Conservation (phyloP, 2,888 invertebrate genomes). For the Theretra japonica region DNA sequence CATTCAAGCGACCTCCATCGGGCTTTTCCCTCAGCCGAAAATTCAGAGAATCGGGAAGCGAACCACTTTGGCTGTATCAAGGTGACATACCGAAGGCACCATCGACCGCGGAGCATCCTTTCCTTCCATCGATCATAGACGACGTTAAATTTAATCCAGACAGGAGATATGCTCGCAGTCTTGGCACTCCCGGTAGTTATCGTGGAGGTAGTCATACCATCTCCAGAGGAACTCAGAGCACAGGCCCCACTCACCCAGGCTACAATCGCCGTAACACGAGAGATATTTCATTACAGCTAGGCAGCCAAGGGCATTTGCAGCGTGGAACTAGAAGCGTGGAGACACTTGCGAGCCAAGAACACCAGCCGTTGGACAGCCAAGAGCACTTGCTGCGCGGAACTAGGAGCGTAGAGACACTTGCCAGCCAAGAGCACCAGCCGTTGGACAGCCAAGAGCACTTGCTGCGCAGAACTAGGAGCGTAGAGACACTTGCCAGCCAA, state of each 20-base stretch:
- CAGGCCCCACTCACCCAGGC: conserved; percentile 58
- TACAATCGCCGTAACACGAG: conserved; percentile 59
- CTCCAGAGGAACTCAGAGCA: conserved; percentile 48
- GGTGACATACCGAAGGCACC: conserved; percentile 35
- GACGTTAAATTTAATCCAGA: conserved; percentile 36
- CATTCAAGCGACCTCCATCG: conserved; percentile 45
- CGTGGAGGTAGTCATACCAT: conserved; percentile 47
- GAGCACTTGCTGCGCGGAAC: neutral
- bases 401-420: conserved; percentile 18
- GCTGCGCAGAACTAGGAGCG: neutral
- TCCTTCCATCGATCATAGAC: conserved; percentile 38
- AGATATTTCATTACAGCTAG: neutral
- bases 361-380: conserved; percentile 27
- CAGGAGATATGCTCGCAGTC: conserved; percentile 38
- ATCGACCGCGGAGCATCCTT: conserved; percentile 36
- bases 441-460: conserved; percentile 22
- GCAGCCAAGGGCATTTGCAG: neutral
- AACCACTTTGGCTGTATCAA: conserved; percentile 35
- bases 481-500: neutral
- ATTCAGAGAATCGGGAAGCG: conserved; percentile 43
- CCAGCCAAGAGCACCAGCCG: conserved; percentile 19
- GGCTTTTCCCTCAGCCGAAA: conserved; percentile 43
- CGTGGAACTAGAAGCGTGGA: conserved; percentile 15
- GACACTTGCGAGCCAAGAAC: conserved; percentile 25
- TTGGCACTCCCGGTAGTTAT: conserved; percentile 50